Base-by-base conservation (phyloP, 2,888 invertebrate species). In the Tetragnatha montana region DNA sequence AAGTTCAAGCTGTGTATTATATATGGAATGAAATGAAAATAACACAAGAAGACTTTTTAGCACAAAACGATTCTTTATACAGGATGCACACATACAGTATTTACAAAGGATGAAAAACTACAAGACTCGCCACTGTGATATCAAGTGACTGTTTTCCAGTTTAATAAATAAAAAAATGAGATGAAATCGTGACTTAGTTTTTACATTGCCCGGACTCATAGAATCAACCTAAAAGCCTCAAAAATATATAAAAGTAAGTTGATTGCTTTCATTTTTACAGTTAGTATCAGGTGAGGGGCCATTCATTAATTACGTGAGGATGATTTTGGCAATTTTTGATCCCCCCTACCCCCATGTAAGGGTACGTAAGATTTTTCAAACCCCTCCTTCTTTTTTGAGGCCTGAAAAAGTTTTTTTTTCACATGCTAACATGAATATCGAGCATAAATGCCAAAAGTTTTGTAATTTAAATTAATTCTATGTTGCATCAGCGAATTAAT, bases 1-100 rank as follows among this genome's bases (percentile, higher is more conserved):
- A 10, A 8, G 4, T 60, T 60, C 17, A 60, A 3, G 14, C 17
- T 60, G 17, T 10, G 60, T 60, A 21, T n/a, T n/a, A n/a, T n/a
- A 8, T 60, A 60, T 17, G 10, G 12, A 17, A 17, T 17, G 17
- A 60, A 60, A 17, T 50, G 51, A 21, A 82, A 21, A 50, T 51
- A 22, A 21, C 17, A 73, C 21, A 51, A 22, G 21, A 4, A 35
- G 35, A 35, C 35, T 35, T 35, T 35, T 35, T 51, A 73, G 21
- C 73, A 73, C 73, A 81, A 81, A 82, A 51, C 71, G 73, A 74
- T 21, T 22, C 73, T 82, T 82, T 82, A 82, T 82, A 50, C 73
- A 71, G n/a, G 22, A 82, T 51, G 51, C 73, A 73, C 6, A 73
- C 12, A 73, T 73, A 51, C 73, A 49, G 17, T 82, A 82, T 82